Base-by-base conservation (phyloP, 1,140 invertebrate genomes). In the Drosophila oshimai region DNA sequence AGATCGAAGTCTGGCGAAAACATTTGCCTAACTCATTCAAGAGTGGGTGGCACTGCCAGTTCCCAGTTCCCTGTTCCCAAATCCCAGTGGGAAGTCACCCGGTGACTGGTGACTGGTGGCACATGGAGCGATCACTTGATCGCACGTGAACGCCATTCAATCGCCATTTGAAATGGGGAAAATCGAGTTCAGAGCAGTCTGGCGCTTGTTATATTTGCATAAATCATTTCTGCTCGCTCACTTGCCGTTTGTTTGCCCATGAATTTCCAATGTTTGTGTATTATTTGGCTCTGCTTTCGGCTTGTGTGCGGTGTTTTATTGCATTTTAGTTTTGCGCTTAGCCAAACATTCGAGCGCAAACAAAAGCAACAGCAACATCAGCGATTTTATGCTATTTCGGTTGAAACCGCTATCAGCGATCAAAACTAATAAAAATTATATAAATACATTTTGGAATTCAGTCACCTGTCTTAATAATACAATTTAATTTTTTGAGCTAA, bases 41-140 rank as follows among this genome's bases (percentile, higher is more conserved):
- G 44, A 24, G 44, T 51, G 54, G 31, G 37, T 44, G 62, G 58
- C 28, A 13, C 37, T 37, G 28, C 20, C 34, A 3, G 6, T 12
- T 24, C 36, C 26, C 18, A 34, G 18, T 10, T 26, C 41, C 15
- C 22, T 6, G 12, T 9, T 26, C 12, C 12, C n/a, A n/a, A n/a
- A n/a, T n/a, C n/a, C n/a, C n/a, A n/a, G n/a, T n/a, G n/a, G n/a
- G n/a, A n/a, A n/a, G 20, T 24, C 51, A 41, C 15, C 58, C 22
- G 53, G 53, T 60, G 45, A 31, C 44, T 61, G 53, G 53, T 60
- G 45, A 31, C 44, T 61, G 67, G 74, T 74, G 76, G 78, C 80
- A 86, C 80, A 80, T 80, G 61, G 53, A 51, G 49, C 39, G 75
- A 87, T 86, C 81, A 86, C 74, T 64, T 86, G 80, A 86, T 70